Conservation (phyloP, 35 echinoderm and acorn worm genomes). For the Stichopus chloronotus region DNA sequence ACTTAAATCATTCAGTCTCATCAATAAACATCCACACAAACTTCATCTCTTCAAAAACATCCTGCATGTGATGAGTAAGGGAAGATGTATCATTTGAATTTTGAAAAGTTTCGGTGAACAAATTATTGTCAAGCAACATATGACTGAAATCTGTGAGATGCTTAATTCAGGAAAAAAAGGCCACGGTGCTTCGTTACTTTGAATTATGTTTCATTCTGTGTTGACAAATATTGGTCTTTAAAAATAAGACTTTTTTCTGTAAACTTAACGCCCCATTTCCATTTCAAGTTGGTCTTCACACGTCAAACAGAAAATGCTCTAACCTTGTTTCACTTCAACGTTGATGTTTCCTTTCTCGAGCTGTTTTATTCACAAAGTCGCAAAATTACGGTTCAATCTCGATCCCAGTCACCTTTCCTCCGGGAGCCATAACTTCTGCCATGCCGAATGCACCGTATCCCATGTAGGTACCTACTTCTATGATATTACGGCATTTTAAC, state of each 20-base stretch:
- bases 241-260: background rate
- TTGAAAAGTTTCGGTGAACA: background rate
- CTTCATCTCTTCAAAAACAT: no score
- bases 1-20: no score
- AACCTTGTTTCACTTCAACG: constrained; percentile 31
- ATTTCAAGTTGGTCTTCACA: background rate
- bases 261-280: background rate
- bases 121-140: background rate
- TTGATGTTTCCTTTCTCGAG: background rate
- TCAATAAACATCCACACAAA: no score
- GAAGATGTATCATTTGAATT: no score
- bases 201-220: background rate
- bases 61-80: no score
- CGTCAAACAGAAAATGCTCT: background rate
- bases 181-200: background rate
- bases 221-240: background rate
- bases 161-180: no score
- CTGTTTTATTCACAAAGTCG: constrained; percentile 18
- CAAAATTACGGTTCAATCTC: constrained; percentile 34
- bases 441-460: constrained; percentile 34
- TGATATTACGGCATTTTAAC: background rate
- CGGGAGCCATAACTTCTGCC: constrained; percentile 19
- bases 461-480: constrained; percentile 22
- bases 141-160: no score
- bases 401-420: constrained; percentile 26